These are phyloP conservation scores for Rhodophaea formosa DNA, from an alignment of 2,888 invertebrate genomes.

Conservation along the genomic window DNA sequence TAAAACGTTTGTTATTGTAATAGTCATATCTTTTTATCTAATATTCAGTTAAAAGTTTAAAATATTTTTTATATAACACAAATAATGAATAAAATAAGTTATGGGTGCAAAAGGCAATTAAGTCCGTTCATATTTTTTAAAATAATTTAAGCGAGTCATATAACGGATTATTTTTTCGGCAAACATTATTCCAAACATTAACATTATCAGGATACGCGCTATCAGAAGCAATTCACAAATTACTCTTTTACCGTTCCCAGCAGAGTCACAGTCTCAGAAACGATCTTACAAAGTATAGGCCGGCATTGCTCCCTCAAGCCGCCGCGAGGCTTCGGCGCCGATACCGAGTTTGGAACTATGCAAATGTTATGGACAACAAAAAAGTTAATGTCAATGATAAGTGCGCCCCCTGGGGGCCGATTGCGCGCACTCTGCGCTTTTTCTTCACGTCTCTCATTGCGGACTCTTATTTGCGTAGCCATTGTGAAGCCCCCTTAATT, in stretches of 20 bases:
- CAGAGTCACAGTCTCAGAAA: constrained; percentile 60
- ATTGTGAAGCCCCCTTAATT: constrained; percentile 62
- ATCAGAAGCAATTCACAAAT: constrained; percentile 63
- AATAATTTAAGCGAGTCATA: no score
- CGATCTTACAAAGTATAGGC: constrained; percentile 78
- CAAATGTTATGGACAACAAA: constrained; percentile 82
- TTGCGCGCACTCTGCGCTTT: constrained; percentile 50
- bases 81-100: no score
- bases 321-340: constrained; percentile 60
- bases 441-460: constrained; percentile 43
- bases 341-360: constrained; percentile 75
- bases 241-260: constrained; percentile 58
- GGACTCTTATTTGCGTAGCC: constrained; percentile 44
- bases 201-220: constrained; percentile 20
- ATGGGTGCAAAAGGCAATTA: no score
- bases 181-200: background rate
- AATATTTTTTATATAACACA: no score
- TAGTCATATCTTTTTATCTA: no score
- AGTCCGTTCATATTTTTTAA: no score
- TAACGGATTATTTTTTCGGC: background rate
- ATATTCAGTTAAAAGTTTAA: no score
- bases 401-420: constrained; percentile 69
- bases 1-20: no score
- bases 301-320: constrained; percentile 55
- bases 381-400: constrained; percentile 80